Percentiles rank a stretch among this genome's conserved stretches.
phyloP scores from a whole-genome alignment of 2,888 invertebrate genomes.

The Phoenoteleia sp. region DNA sequence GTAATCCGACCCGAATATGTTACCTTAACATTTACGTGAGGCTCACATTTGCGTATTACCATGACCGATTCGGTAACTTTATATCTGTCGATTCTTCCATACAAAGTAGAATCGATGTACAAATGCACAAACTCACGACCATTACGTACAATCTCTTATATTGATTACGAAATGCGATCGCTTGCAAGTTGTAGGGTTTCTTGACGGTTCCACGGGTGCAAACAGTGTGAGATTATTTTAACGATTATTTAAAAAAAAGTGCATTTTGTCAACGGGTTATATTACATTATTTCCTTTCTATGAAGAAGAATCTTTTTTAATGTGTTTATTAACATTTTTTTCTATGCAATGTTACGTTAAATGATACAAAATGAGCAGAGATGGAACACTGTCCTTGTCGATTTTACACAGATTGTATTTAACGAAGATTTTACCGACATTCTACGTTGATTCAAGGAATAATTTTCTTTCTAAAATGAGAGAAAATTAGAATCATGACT shows the following conservation, averaged over 20 bases:
- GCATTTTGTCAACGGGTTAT: too few relatives aligned
- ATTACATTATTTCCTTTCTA: too few relatives aligned
- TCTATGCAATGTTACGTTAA: too few relatives aligned
- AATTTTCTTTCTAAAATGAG: too few relatives aligned
- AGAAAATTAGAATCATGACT: too few relatives aligned
- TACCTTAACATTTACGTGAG: conserved; percentile 60
- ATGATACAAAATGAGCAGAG: too few relatives aligned
- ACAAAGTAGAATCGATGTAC: conserved; percentile 71
- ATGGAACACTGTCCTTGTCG: too few relatives aligned
- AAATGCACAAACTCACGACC: conserved; percentile 80
- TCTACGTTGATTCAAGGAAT: too few relatives aligned
- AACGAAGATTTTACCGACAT: too few relatives aligned
- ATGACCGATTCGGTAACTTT: conserved; percentile 70
- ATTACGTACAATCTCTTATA: conserved; percentile 80
- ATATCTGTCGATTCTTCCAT: conserved; percentile 64
- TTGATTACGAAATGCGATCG: conserved; percentile 82
- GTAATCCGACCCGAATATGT: conserved; percentile 64
- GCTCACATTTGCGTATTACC: conserved; percentile 69
- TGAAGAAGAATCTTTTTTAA: too few relatives aligned
- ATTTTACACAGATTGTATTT: too few relatives aligned
- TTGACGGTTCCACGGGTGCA: conserved; percentile 73
- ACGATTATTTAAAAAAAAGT: conserved; percentile 52
- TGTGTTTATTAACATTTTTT: too few relatives aligned
- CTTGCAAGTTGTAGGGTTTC: conserved; percentile 80
- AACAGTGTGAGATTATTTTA: conserved; percentile 65